phyloP scores from a whole-genome alignment of 2,888 invertebrate genomes.

The Aradus depressus region DNA sequence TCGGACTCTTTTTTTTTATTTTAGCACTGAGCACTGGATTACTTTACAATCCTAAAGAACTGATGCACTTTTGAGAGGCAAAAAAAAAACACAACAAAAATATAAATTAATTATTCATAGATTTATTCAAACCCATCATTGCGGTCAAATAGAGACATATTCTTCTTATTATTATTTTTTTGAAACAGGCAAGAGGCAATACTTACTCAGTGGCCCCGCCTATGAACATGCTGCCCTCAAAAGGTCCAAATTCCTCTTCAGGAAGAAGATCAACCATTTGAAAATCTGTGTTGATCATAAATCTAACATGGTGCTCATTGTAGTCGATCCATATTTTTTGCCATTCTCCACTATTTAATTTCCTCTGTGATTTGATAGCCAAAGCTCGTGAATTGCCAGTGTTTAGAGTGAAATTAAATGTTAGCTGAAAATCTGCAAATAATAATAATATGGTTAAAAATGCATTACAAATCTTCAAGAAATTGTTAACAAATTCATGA shows the following conservation, averaged over 20 bases:
- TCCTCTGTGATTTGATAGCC: conserved; percentile 68
- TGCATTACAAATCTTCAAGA: no score
- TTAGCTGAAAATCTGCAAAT: conserved; percentile 62
- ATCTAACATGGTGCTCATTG: conserved; percentile 83
- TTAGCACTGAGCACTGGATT: no score
- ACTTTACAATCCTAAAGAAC: neutral
- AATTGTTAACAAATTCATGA: no score
- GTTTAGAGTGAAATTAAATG: conserved; percentile 80
- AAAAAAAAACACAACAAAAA: no score
- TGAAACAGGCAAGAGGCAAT: no score
- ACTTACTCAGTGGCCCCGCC: conserved; percentile 85
- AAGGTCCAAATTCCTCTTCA: conserved; percentile 83
- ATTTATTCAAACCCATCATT: neutral
- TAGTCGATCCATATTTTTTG: conserved; percentile 94
- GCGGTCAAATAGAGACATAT: neutral
- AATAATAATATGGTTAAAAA: no score
- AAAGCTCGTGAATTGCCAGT: conserved; percentile 70
- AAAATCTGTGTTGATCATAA: conserved; percentile 83
- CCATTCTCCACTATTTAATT: conserved; percentile 88
- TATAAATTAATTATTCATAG: neutral
- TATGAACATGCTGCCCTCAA: conserved; percentile 87
- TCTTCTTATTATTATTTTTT: no score
- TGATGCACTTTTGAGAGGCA: no score
- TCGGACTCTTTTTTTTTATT: no score
- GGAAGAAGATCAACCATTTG: conserved; percentile 74